Base-by-base conservation (phyloP, 64 coral and sea anemone genomes). In the Montipora foliosa region DNA sequence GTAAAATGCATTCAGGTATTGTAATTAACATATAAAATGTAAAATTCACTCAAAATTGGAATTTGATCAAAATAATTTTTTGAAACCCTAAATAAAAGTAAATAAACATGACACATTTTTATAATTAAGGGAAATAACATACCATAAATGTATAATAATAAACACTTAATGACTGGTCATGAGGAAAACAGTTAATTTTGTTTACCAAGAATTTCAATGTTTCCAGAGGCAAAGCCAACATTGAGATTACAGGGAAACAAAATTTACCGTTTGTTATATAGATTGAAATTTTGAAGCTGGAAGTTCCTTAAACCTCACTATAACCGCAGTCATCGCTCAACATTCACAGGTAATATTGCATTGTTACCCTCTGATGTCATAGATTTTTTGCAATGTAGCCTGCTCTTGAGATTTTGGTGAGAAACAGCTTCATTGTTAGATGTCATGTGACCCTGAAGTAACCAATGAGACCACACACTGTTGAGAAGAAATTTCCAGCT, bases 21-120 rank as follows among this genome's bases (percentile, higher is more conserved):
- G 14, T 64, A 64, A 14, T 64, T 64, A 64, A 64, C 60, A 64
- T 12, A 64, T 64, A 64, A 64, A 64, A 64, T 12, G 10, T 64
- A 16, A 64, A 64, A 64, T 64, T 64, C 60, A 64, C 60, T 64
- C 14, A 0, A 64, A 64, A 64, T 64, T 64, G 60, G 60, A 64
- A 64, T 64, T 64, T 64, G 60, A 64, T 64, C 60, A 64, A 2
- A n/a, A 64, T 64, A 64, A 15, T 64, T 64, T 37, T 74, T 74
- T 74, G 71, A 24, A 74, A 74, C 21, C 71, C 11, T 25, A 44
- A 25, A 25, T 74, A 74, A 74, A 74, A 44, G 25, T 74, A 74
- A 74, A 74, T 74, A 74, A 74, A 44, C 25, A 74, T 74, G 25
- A 74, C 60, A 64, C 15, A 64, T 64, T 64, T 64, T 64, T 64